Evolutionary conservation across 2,113 vertebrate species (phyloP).

Genomic region (Ageneiosus marmoratus): DNA sequence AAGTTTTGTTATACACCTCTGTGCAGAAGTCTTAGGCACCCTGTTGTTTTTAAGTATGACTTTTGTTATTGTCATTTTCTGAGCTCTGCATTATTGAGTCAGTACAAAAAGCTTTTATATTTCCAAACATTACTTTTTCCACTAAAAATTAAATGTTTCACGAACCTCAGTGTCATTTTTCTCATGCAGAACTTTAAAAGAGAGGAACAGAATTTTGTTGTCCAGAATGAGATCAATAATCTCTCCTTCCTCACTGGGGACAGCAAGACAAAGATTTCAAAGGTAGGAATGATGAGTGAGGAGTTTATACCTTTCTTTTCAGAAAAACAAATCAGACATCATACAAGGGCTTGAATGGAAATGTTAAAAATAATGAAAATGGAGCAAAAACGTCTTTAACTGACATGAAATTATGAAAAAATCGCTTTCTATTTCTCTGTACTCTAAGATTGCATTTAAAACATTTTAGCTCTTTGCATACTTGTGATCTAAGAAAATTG

Average conservation of each 20-base stretch:
- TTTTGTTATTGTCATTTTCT: too few species aligned
- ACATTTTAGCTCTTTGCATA: not conserved
- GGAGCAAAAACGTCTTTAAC: not conserved
- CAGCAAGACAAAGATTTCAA: conserved; percentile 97
- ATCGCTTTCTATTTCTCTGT: not conserved
- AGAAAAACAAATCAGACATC: not conserved
- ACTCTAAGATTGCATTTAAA: not conserved
- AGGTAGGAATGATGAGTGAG: conserved; percentile 74
- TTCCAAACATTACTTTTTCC: too few species aligned
- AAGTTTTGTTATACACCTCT: too few species aligned
- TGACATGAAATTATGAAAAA: not conserved
- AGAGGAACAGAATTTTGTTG: conserved; percentile 99
- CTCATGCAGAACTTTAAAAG: conserved; percentile 92
- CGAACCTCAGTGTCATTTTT: not conserved
- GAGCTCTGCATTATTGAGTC: too few species aligned
- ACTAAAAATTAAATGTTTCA: too few species aligned
- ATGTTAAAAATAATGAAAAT: not conserved
- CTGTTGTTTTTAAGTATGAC: too few species aligned
- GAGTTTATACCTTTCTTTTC: not conserved
- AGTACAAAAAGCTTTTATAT: too few species aligned
- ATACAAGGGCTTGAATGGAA: not conserved
- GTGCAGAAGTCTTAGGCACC: too few species aligned
- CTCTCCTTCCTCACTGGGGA: conserved; percentile 97
- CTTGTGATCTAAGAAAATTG: not conserved
- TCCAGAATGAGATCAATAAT: conserved; percentile 99